phyloP scores from a whole-genome alignment of 2,888 invertebrate genomes.

The Hirtodrosophila confusa region DNA sequence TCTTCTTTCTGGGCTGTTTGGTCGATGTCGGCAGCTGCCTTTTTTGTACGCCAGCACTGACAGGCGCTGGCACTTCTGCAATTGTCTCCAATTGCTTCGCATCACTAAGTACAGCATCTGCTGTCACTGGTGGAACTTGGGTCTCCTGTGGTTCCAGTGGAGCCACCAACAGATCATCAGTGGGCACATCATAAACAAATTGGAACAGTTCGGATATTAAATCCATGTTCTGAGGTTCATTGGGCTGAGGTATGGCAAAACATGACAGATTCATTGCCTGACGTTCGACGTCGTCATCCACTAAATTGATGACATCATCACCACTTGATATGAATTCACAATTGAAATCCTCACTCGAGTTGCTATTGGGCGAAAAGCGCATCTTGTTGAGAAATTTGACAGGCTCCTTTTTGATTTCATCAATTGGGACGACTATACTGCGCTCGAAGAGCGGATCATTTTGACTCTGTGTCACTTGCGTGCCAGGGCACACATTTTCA shows the following conservation, averaged over 20 bases:
- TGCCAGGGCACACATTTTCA: conserved; percentile 6
- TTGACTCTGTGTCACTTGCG: conserved; percentile 24
- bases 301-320: conserved; percentile 51
- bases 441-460: conserved; percentile 48
- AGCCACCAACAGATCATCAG: background rate
- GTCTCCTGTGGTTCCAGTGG: background rate
- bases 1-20: conserved; percentile 22
- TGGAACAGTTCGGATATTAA: too few relatives aligned
- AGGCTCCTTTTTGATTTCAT: conserved; percentile 47
- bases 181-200: background rate
- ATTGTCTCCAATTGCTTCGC: too few relatives aligned
- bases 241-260: conserved; percentile 20
- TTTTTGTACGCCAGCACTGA: background rate
- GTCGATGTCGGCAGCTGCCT: background rate
- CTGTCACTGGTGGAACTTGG: background rate
- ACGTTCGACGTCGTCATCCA: conserved; percentile 14
- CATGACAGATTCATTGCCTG: conserved; percentile 24
- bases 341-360: conserved; percentile 2
- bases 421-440: background rate
- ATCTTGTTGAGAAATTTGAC: conserved; percentile 43
- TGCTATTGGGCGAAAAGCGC: conserved; percentile 38
- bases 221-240: too few relatives aligned
- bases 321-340: conserved; percentile 43
- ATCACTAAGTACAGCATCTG: too few relatives aligned
- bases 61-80: background rate